Percentiles rank a stretch among this genome's conserved stretches.
These are phyloP conservation scores for Ivindomyrus marchei DNA, from an alignment of 2,113 vertebrate species.

Conservation along the genomic window DNA sequence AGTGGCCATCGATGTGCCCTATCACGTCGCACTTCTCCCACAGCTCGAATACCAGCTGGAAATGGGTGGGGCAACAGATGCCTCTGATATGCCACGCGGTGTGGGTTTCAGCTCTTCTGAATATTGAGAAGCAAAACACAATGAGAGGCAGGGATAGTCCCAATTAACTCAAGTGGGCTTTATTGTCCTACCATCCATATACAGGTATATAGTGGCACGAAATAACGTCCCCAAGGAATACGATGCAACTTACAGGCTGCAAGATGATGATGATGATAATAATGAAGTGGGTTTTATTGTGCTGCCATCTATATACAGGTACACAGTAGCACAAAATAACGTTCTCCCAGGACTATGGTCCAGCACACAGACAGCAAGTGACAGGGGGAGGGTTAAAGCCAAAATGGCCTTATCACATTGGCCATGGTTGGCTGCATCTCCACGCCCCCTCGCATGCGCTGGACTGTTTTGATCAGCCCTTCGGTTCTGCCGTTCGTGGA, in stretches of 20 bases:
- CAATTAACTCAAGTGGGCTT: neutral
- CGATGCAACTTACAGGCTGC: neutral
- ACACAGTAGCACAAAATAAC: neutral
- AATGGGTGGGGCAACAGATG: neutral
- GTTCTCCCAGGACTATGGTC: neutral
- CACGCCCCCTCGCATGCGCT: neutral
- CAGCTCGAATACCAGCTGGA: neutral
- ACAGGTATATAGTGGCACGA: neutral
- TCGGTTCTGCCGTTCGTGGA: neutral
- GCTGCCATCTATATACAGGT: neutral
- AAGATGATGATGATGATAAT: neutral
- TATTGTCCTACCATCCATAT: neutral
- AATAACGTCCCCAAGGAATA: neutral
- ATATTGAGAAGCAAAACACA: neutral
- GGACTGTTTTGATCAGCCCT: neutral
- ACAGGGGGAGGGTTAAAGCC: neutral
- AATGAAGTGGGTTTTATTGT: neutral
- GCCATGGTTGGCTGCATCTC: neutral
- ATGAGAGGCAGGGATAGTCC: neutral
- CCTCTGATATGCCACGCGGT: neutral
- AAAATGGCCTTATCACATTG: neutral
- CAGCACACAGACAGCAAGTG: neutral
- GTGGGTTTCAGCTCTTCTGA: neutral
- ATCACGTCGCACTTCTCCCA: constrained; percentile 10
- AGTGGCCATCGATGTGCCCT: neutral